Base-by-base conservation (phyloP, 2,113 vertebrate species). In the Seriola aureovittata region DNA sequence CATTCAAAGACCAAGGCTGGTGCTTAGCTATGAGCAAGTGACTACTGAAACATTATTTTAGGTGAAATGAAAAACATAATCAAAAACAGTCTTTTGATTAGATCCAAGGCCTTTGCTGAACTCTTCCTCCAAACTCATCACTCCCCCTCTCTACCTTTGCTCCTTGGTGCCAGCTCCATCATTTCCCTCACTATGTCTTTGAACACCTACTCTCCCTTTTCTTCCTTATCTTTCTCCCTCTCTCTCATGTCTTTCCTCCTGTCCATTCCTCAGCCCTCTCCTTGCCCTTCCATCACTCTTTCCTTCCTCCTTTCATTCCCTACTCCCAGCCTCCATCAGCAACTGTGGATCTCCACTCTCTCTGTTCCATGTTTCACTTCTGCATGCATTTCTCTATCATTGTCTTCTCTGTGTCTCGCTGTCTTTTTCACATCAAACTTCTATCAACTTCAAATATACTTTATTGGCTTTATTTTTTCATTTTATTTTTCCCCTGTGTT, bases 31-130 rank as follows among this genome's bases (percentile, higher is more conserved):
- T 85, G 70, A 88, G 72, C 82, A 82, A 80, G 80, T 85, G 54
- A 81, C 76, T 81, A 62, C 65, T 77, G 75, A 88, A 91, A 87
- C 84, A 88, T 90, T 77, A 91, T 89, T 89, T 91, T 82, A 70
- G 80, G 67, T 85, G 81, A 82, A 91, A 88, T 88, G 72, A 84
- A 90, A 90, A 92, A 85, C 84, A 79, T 64, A 89, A 89, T 85
- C 75, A 87, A 84, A 91, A 88, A 86, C 70, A 77, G 74, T 58
- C 34, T 80, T 89, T 82, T 91, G 87, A 94, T 92, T 91, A 82
- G 74, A 88, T 91, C 84, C 75, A 69, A 78, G 85, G 85, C 90
- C 91, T 92, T 87, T 88, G 63, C 78, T 93, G 92, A 93, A 91
- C 91, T 78, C 81, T 85, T 90, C 71, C 81, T 89, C 83, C 81